Percentiles rank a stretch among this genome's conserved stretches.
Evolutionary conservation across 1,140 invertebrate genomes (phyloP).

Genomic region (Calephelis nemesis): DNA sequence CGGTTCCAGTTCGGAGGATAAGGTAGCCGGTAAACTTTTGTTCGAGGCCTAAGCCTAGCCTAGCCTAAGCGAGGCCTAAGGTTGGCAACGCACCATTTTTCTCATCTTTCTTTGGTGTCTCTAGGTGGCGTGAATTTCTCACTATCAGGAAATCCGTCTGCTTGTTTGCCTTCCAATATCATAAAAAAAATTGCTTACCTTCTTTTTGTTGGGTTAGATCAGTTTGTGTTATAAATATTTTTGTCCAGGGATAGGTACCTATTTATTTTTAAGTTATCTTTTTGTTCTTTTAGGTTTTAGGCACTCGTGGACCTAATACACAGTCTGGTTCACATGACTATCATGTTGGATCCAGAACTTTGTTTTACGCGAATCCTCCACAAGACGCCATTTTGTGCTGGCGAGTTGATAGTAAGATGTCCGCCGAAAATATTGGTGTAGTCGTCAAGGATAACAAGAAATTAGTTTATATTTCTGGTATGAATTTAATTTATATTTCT

Average conservation of each 20-base stretch:
- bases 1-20: too few species aligned
- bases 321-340: conserved; percentile 83
- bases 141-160: too few species aligned
- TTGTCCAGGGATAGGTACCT: background rate
- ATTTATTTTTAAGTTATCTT: background rate
- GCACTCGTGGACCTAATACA: conserved; percentile 80
- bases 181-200: too few species aligned
- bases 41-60: too few species aligned
- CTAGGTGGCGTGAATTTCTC: too few species aligned
- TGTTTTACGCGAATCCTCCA: conserved; percentile 84
- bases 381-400: conserved; percentile 86
- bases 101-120: too few species aligned
- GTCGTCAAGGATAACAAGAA: conserved; percentile 80
- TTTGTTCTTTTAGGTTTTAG: conserved; percentile 70
- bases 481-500: conserved; percentile 14
- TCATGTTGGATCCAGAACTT: conserved; percentile 79
- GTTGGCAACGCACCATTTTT: too few species aligned
- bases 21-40: too few species aligned
- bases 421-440: conserved; percentile 79
- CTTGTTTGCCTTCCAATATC: too few species aligned
- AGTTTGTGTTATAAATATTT: too few species aligned
- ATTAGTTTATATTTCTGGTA: conserved; percentile 84
- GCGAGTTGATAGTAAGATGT: conserved; percentile 81
- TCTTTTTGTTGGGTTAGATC: too few species aligned
- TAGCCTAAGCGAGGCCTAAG: too few species aligned